Conservation (phyloP, 2,888 invertebrate species). For the Drosophila ustulata region DNA sequence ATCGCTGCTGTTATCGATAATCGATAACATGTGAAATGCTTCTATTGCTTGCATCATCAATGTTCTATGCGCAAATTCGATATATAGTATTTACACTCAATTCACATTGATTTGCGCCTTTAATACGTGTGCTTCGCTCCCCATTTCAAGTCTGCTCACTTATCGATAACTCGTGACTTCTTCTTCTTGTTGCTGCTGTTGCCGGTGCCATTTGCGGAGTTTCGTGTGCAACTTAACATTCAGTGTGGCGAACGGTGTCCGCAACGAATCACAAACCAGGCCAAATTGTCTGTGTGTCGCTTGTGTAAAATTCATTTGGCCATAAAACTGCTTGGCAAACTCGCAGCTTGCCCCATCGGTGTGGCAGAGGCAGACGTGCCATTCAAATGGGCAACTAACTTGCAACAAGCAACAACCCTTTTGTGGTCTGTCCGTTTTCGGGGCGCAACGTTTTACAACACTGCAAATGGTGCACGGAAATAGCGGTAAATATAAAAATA, state of each 20-base stretch:
- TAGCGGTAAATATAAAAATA: slow-evolving; percentile 80
- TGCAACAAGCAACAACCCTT: slow-evolving; percentile 73
- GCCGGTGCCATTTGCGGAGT: background rate
- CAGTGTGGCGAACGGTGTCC: slow-evolving; percentile 46
- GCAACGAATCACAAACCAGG: slow-evolving; percentile 74
- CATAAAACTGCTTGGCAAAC: slow-evolving; percentile 66
- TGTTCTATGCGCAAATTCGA: background rate
- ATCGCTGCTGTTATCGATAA: background rate
- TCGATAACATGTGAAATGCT: background rate
- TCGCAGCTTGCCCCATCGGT: background rate
- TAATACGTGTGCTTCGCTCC: background rate
- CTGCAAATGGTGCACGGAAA: slow-evolving; percentile 74
- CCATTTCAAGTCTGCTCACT: background rate
- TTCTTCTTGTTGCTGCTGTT: background rate
- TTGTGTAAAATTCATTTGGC: slow-evolving; percentile 77
- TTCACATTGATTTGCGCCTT: background rate
- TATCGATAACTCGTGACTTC: slow-evolving; percentile 11
- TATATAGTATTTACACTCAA: background rate
- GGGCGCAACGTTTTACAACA: slow-evolving; percentile 75
- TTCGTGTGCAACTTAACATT: slow-evolving; percentile 21
- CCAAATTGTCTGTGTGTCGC: slow-evolving; percentile 62
- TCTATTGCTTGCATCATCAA: too few relatives aligned
- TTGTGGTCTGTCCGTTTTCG: slow-evolving; percentile 71
- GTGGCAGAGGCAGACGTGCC: slow-evolving; percentile 48
- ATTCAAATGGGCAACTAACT: slow-evolving; percentile 78